Base-by-base conservation (phyloP, 2,113 vertebrate genomes). In the Synodontis membranacea region DNA sequence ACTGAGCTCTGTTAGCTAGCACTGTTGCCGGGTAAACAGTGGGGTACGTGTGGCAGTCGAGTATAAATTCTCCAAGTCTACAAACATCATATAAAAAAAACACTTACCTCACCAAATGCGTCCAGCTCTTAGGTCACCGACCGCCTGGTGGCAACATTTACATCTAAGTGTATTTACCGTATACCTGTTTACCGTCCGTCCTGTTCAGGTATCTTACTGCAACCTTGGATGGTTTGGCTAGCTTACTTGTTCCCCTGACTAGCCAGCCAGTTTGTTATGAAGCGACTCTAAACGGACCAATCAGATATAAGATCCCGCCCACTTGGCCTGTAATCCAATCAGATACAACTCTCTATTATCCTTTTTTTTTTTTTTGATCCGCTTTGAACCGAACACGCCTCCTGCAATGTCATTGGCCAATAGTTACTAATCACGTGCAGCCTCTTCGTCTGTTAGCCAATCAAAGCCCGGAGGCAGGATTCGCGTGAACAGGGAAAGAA, bases 261-360 rank as follows among this genome's bases (percentile, higher is more conserved):
- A 72, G 66, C 78, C 85, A 72, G 66, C 78, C 85, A 93, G 93
- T 93, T 92, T 87, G 90, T 91, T 92, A 48, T 68, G 56, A 54
- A 84, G 81, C 84, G 84, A 91, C 92, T 82, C 37, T 84, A 5
- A 28, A 72, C 83, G 25, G 79, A 28, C 89, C 85, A 88, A 90
- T 90, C 72, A 80, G 34, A 74, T 19, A 2, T 17, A 17, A 76
- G 6, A 9, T 37, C 60, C 82, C 85, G 76, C 84, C 85, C 83
- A 56, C n/a, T 11, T 82, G 46, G 46, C 34, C 7, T 54, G 31
- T 12, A 19, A 56, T 19, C n/a, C 19, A 52, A 54, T 15, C 14
- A 76, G 0, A 48, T 15, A 48, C 28, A 28, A 11, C 15, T 52
- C 75, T 0, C n/a, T 2, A 0, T 31, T 31, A 50, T 6, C 31